These are phyloP conservation scores for Eupithecia subfuscata DNA, from an alignment of 2,888 invertebrate species.

Conservation along the genomic window DNA sequence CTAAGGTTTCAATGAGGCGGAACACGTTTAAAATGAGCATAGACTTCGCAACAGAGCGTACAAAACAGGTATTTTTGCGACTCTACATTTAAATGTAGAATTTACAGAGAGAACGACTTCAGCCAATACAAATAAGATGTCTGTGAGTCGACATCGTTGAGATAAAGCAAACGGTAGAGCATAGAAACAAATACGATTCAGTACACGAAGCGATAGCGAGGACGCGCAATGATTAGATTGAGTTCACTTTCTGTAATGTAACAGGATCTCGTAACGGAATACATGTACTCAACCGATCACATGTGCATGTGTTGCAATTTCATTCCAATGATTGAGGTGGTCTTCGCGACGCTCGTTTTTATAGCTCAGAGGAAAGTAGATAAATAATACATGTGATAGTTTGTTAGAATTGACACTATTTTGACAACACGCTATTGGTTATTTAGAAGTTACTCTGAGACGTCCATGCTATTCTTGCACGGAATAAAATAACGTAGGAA, in stretches of 20 bases:
- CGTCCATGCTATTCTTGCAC: background rate
- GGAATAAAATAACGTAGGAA: constrained; percentile 3
- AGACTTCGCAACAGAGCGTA: constrained; percentile 1
- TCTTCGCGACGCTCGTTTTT: background rate
- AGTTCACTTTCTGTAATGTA: constrained; percentile 23
- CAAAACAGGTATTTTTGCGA: constrained; percentile 12
- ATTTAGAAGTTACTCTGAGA: background rate
- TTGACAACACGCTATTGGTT: background rate
- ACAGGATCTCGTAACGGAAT: constrained; percentile 12
- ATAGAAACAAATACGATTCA: constrained; percentile 19
- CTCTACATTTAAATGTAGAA: constrained; percentile 14
- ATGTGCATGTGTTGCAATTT: constrained; percentile 9
- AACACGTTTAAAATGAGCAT: constrained; percentile 29
- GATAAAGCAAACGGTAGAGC: constrained; percentile 17
- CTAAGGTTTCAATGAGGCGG: constrained; percentile 24
- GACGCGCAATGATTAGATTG: constrained; percentile 25
- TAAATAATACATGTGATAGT: background rate
- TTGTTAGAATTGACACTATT: background rate
- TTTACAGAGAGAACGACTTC: constrained; percentile 12
- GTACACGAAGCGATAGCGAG: constrained; percentile 17
- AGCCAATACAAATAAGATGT: constrained; percentile 25
- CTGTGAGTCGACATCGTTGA: constrained; percentile 11
- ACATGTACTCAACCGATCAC: background rate
- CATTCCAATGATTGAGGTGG: constrained; percentile 7
- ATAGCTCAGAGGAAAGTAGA: background rate